These are phyloP conservation scores for Nemapogon koenigi DNA, from an alignment of 2,888 invertebrate species.

Conservation along the genomic window DNA sequence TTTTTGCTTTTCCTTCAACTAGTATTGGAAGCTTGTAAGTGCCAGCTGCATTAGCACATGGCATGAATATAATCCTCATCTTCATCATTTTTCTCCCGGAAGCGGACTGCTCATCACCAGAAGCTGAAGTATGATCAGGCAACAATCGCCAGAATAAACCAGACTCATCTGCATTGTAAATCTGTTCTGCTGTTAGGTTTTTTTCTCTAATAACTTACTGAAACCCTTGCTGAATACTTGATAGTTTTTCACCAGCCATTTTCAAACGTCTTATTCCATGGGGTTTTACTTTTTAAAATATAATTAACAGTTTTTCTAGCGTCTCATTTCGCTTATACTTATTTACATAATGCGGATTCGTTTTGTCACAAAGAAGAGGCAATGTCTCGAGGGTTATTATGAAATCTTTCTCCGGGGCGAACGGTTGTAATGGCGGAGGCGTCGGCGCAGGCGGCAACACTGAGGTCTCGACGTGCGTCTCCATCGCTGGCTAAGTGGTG, in stretches of 20 bases:
- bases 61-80: constrained; percentile 5
- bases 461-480: too few species aligned
- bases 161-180: too few species aligned
- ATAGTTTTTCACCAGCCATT: constrained; percentile 18
- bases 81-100: constrained; percentile 16
- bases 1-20: constrained; percentile 5
- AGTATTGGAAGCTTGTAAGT: constrained; percentile 1
- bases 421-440: neutral
- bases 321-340: constrained; percentile 4
- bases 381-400: constrained; percentile 4
- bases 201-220: constrained; percentile 13
- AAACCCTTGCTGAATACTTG: constrained; percentile 12
- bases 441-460: too few species aligned
- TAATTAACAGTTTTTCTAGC: constrained; percentile 1
- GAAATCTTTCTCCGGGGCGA: neutral
- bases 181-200: constrained; percentile 14
- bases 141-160: constrained; percentile 14
- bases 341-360: constrained; percentile 4
- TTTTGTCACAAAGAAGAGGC: constrained; percentile 5
- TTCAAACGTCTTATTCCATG: constrained; percentile 15
- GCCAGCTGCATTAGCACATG: constrained; percentile 7
- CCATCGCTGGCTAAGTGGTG: too few species aligned
- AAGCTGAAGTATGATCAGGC: constrained; percentile 13
- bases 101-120: constrained; percentile 11
- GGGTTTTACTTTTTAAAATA: constrained; percentile 13